Evolutionary conservation across 1,140 invertebrate genomes (phyloP), one percentile per base, ranked within the genome.

Genomic region (Idris sp.): DNA sequence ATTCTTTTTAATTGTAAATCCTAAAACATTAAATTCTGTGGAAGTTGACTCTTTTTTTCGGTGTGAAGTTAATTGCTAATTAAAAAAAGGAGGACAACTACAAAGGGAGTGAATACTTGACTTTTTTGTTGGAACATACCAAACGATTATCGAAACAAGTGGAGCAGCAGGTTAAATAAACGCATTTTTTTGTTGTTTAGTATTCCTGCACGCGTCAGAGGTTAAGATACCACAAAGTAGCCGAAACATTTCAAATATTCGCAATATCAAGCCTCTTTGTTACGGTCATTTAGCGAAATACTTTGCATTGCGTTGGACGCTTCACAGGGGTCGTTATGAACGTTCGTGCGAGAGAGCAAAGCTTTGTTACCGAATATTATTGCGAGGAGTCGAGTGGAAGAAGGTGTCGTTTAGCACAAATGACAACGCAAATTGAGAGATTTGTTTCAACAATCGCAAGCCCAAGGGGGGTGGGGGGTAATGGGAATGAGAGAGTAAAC

Each of bases 321-420:
- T 48, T 18, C 13, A 38, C 2, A 1, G 43, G 33, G 53, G 16
- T 56, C 67, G 61, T 56, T 61, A 62, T 62, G 54, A 49, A 54
- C 58, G 38, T 65, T 36, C 46, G 53, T 53, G 53, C 26, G 59
- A 59, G 59, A 67, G 30, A 15, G 33, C 31, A 49, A 46, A 64
- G 40, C 36, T 22, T 68, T 74, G 62, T 74, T 65, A 74, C 61
- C 54, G 71, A 67, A 64, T 74, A 74, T 74, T 74, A 73, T 72
- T 62, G 68, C 48, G 26, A 74, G 72, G 73, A 75, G 51, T 64
- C 48, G 65, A 75, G 65, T 69, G 73, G 73, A 76, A 71, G 73
- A 76, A 76, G 73, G 74, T 72, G 54, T 71, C 61, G 38, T 71
- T 64, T 73, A 65, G 48, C 46, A 76, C 59, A 71, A 76, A 68